These are phyloP conservation scores for Manis javanica DNA, from an alignment of 2,797 vertebrate species.

Conservation along the genomic window DNA sequence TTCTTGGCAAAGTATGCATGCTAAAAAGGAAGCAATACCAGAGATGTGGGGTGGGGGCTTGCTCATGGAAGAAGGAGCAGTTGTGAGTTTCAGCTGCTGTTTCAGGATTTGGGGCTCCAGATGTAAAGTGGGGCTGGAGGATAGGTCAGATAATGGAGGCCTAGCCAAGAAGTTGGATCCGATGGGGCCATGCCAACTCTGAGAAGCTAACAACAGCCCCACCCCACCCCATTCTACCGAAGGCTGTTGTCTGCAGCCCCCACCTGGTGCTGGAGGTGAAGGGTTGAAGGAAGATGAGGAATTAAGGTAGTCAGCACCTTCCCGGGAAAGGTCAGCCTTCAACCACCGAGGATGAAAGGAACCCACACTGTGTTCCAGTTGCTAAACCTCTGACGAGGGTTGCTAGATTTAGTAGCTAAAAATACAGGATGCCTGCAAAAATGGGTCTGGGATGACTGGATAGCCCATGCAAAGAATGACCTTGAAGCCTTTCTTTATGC, in stretches of 20 bases:
- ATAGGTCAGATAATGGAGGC: background rate
- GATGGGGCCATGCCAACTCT: fast-evolving
- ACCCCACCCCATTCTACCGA: fast-evolving
- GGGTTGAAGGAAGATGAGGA: background rate
- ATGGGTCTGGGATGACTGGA: background rate
- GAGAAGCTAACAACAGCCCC: fast-evolving
- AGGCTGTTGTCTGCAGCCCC: background rate
- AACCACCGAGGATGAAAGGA: background rate
- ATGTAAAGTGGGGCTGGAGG: background rate
- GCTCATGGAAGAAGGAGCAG: background rate
- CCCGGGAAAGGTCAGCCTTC: background rate
- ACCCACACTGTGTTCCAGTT: no score
- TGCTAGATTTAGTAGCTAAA: background rate
- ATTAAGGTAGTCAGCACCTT: no score
- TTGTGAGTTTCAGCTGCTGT: background rate
- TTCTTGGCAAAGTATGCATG: fast-evolving
- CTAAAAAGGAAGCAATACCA: background rate
- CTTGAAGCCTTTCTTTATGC: background rate
- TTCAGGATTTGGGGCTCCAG: background rate
- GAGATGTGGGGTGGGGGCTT: background rate
- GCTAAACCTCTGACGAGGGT: background rate
- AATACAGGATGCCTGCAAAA: background rate
- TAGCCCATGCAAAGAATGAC: no score
- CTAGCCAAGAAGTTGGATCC: background rate
- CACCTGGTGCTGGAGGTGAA: background rate